Base-by-base conservation (phyloP, 2,113 vertebrate species). In the Pachypanchax playfairii region DNA sequence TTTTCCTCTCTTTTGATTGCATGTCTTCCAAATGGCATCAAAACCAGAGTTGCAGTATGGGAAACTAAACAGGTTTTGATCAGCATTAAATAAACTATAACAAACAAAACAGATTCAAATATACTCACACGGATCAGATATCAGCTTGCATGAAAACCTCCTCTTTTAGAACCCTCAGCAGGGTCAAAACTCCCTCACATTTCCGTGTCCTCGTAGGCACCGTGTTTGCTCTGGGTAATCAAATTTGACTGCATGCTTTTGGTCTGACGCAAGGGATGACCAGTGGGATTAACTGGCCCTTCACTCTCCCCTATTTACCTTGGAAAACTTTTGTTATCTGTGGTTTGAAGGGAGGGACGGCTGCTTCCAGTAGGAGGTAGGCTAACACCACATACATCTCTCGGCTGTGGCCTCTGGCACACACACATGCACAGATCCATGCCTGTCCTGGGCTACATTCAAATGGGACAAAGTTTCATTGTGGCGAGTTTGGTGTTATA, bases 321-420 rank as follows among this genome's bases (percentile, higher is more conserved):
- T 80, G 84, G 82, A 82, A 22, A 51, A 76, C 75, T 80, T 67
- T 73, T 75, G 69, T 80, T 88, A 82, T 83, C 79, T 79, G 81
- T 55, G 76, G 77, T 79, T n/a, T 70, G 42, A 64, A 53, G 65
- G 75, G 76, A 75, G 75, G 75, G 53, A 63, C 44, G 33, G 58
- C 58, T 57, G 68, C 85, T 65, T 90, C 90, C 89, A 90, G 88
- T 54, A 90, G 90, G 89, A 90, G 90, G 88, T 90, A 67, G 84
- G 46, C 83, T 85, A 79, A 85, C 78, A 85, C 87, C 80, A 74
- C 39, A 41, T 73, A 74, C 75, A 67, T 76, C 68, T 75, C 51
- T 12, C 61, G 67, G 69, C 57, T 47, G 13, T 21, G 60, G 70
- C 61, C 56, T 72, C 67, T 73, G 63, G 64, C 73, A 68, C 10